Base-by-base conservation (phyloP, 2,113 vertebrate species). In the Callocephalon fimbriatum region DNA sequence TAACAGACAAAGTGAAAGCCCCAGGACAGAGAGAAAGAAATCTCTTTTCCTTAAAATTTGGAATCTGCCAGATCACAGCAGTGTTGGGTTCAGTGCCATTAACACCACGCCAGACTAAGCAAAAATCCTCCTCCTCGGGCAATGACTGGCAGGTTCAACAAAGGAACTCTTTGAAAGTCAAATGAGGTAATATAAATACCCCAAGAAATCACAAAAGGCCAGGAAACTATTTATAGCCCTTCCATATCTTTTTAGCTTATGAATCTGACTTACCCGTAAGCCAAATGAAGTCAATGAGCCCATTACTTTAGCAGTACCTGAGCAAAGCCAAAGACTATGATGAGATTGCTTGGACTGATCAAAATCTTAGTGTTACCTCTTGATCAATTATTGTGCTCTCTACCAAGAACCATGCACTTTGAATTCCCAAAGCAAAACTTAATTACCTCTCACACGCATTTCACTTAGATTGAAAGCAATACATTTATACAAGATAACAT, bases 1-100 rank as follows among this genome's bases (percentile, higher is more conserved):
- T 31, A 94, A 85, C 32, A 79, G 66, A 76, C 61, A 87, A 86
- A 90, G 48, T 18, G 40, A 87, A 79, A 95, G 92, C 88, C 78
- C 18, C 51, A 44, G 85, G 95, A 92, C 80, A 92, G 3, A 15
- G 35, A 53, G 67, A 77, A 88, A 88, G 62, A 35, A 71, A 75
- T 31, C 9, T 68, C 62, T 68, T 80, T 66, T 58, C 26, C 37
- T 75, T 92, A 65, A 93, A 90, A 80, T 45, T 35, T 58, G 25
- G 37, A 48, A 68, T 68, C 16, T 72, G 58, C 18, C 71, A 72
- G 77, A 44, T 61, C 54, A 68, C 6, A 78, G 48, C 10, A 6
- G 27, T 70, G 11, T 4, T 71, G 50, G 44, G 68, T 77, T 54
- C 1, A 0, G 12, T 37, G 68, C 72, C 83, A 88, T 44, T 32